phyloP scores from a whole-genome alignment of 2,797 vertebrate species.

The Sebastes melanostomus region DNA sequence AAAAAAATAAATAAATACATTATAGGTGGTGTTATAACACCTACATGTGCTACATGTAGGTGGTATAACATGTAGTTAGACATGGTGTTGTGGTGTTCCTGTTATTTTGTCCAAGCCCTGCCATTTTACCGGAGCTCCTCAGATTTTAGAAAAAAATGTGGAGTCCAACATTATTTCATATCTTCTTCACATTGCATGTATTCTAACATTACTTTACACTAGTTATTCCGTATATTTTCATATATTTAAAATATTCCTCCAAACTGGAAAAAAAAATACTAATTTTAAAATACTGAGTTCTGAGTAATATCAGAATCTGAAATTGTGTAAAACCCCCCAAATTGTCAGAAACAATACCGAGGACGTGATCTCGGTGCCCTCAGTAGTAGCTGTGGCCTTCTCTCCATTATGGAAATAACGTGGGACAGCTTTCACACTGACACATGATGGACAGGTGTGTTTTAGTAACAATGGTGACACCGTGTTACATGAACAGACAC shows the following conservation, averaged over 20 bases:
- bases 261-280: background rate
- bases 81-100: background rate
- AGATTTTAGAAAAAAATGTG: background rate
- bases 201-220: rapidly evolving
- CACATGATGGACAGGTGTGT: background rate
- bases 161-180: background rate
- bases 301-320: background rate
- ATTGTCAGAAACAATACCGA: background rate
- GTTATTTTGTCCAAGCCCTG: too few relatives aligned
- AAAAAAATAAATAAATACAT: too few relatives aligned
- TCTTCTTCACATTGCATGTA: too few relatives aligned
- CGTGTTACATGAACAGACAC: background rate
- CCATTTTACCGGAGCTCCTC: background rate
- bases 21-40: too few relatives aligned
- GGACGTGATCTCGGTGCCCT: background rate
- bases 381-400: background rate
- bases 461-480: background rate
- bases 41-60: too few relatives aligned
- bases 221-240: background rate
- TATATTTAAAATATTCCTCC: background rate
- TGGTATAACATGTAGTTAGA: background rate
- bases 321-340: background rate
- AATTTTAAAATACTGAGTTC: background rate
- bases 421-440: background rate
- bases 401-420: background rate